Conservation (phyloP, 2,797 vertebrate genomes). For the Poecilia gillii region DNA sequence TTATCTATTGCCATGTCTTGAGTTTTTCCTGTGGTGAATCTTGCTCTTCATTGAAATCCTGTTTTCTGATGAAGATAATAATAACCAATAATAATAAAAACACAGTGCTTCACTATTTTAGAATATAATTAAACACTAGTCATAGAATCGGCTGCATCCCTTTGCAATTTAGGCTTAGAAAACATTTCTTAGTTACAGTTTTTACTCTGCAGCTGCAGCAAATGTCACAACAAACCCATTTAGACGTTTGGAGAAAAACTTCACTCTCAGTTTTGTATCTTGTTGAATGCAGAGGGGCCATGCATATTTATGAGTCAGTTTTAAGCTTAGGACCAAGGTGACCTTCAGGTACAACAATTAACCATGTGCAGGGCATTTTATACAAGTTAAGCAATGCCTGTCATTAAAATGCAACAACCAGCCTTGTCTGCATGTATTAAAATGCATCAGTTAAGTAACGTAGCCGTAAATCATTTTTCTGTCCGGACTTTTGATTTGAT, state of each 20-base stretch:
- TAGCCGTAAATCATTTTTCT: neutral
- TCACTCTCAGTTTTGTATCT: conserved; percentile 15
- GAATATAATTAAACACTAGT: conserved; percentile 11
- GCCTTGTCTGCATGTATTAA: neutral
- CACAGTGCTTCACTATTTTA: neutral
- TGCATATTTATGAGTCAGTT: conserved; percentile 50
- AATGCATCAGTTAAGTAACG: neutral
- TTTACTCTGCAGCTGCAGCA: conserved; percentile 6
- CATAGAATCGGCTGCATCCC: conserved; percentile 11
- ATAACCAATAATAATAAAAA: neutral
- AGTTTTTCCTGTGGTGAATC: conserved; percentile 30
- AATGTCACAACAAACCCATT: conserved; percentile 17
- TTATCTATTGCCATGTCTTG: conserved; percentile 5
- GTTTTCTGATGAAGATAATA: conserved; percentile 40
- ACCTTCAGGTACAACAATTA: conserved; percentile 10
- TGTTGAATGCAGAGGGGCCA: conserved; percentile 26
- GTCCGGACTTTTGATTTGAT: neutral
- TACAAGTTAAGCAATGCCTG: neutral
- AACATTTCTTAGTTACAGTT: conserved; percentile 2
- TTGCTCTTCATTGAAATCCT: conserved; percentile 22
- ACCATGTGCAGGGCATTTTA: neutral
- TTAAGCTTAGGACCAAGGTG: conserved; percentile 30
- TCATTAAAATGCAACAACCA: conserved; percentile 2
- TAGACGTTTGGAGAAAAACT: conserved; percentile 23
- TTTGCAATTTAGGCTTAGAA: conserved; percentile 11